Evolutionary conservation across 2,888 invertebrate genomes (phyloP), one percentile per base, ranked within the genome.

Genomic region (Torymus aiolomorphi): DNA sequence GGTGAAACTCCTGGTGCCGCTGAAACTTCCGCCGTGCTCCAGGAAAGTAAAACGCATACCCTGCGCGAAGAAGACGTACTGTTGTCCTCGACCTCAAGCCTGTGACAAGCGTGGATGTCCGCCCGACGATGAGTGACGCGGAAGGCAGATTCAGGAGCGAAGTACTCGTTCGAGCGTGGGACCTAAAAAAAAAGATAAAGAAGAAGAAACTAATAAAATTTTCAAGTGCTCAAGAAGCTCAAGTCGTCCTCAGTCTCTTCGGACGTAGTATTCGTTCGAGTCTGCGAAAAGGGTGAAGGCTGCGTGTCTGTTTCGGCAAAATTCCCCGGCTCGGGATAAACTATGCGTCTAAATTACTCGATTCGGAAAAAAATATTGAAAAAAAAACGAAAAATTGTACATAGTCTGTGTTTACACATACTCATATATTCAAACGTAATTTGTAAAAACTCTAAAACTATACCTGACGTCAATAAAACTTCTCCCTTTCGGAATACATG

Each of bases 1-100:
- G 14, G 31, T 72, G 20, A 78, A 66, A 20, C 5, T 78, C 11
- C 51, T 66, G 11, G 12, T 81, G 13, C 75, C 80, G 0, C 20
- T 70, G 16, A 54, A 13, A 3, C 4, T 77, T 12, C 77, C 65
- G 2, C 84, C 86, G 0, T 87, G 88, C 72, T 66, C 76, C 0
- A 3, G 4, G 0, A 86, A 85, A 66, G 62, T 81, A 2, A 82
- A 81, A 18, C 83, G 85, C 76, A 31, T 31, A 31, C 52, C 80
- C 81, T 76, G 66, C 59, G 2, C 56, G 1, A n/a, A 70, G 51
- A 73, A 49, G 51, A 49, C 24, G 0, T 74, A 84, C 61, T 76
- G 67, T 24, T 88, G 88, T 71, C 54, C 31, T 3, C 31, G 31
- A 31, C 8, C 31, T 2, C 31, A 31, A 31, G 2, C 31, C 31